A percentile compares a stretch with the other conserved stretches of the same genome.
These are phyloP conservation scores for Sinotaia quadrata DNA, from an alignment of 2,888 invertebrate genomes.

Conservation along the genomic window DNA sequence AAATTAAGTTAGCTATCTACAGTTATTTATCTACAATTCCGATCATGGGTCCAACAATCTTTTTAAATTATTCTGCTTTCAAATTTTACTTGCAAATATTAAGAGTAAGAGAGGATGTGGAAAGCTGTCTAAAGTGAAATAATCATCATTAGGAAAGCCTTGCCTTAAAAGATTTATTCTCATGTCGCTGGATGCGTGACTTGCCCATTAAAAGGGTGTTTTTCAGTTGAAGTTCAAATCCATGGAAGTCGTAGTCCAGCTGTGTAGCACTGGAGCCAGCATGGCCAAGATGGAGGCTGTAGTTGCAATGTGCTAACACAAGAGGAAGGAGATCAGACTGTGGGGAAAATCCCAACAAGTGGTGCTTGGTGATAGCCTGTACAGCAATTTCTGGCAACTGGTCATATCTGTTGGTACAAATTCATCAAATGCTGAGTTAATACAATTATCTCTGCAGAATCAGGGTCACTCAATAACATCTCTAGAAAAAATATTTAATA, in stretches of 20 bases:
- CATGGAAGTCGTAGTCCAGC: conserved; percentile 33
- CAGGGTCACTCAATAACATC: no score
- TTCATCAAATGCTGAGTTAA: no score
- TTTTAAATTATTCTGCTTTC: no score
- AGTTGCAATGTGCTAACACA: conserved; percentile 34
- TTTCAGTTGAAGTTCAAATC: conserved; percentile 29
- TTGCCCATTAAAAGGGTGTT: conserved; percentile 28
- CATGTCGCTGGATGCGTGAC: conserved; percentile 18
- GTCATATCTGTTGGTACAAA: conserved; percentile 11
- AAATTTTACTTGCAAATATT: no score
- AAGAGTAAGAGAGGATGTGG: no score
- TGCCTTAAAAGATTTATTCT: neutral
- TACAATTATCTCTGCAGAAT: no score
- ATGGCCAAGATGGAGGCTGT: conserved; percentile 30
- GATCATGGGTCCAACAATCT: no score
- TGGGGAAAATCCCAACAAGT: conserved; percentile 46
- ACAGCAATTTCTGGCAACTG: conserved; percentile 34
- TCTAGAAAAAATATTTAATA: no score
- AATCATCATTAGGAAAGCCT: no score
- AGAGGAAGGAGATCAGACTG: conserved; percentile 30
- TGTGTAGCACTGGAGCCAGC: conserved; percentile 8
- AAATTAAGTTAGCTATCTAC: no score
- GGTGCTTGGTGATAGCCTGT: conserved; percentile 41
- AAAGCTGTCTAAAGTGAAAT: no score
- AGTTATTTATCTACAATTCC: no score